Evolutionary conservation across 92 coral and sea anemone species (phyloP).

Genomic region (Virgularia gustaviana): DNA sequence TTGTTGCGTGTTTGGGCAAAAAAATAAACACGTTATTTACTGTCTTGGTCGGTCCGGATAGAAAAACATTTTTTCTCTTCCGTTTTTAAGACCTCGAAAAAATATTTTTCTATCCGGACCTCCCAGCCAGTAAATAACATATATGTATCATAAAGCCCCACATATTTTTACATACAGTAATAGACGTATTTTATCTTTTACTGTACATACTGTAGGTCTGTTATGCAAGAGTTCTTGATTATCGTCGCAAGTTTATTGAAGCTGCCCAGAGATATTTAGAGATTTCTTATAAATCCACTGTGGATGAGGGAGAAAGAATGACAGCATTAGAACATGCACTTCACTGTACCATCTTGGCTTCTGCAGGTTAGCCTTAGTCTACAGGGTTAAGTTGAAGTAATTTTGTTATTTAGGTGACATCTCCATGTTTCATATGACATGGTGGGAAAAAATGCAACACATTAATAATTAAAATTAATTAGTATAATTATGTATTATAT

Average conservation of each 20-base stretch:
- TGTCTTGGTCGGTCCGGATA: too few species aligned
- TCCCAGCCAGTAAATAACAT: too few species aligned
- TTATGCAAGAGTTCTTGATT: conserved; percentile 94
- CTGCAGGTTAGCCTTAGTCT: conserved; percentile 70
- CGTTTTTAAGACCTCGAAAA: too few species aligned
- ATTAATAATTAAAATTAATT: too few species aligned
- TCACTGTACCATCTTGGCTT: conserved; percentile 93
- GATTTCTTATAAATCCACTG: conserved; percentile 82
- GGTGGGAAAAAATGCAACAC: neutral
- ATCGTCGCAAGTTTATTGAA: conserved; percentile 92
- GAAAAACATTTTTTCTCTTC: too few species aligned
- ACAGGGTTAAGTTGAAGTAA: too few species aligned
- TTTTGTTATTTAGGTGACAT: too few species aligned
- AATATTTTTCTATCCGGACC: too few species aligned
- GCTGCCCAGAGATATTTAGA: conserved; percentile 98
- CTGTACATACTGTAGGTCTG: too few species aligned
- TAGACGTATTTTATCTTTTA: neutral
- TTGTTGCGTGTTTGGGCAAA: neutral
- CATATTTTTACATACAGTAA: neutral
- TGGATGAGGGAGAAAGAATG: conserved; percentile 91
- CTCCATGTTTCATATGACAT: neutral
- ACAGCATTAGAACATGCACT: conserved; percentile 92
- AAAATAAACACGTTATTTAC: too few species aligned
- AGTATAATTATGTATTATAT: too few species aligned
- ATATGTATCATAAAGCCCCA: too few species aligned